phyloP scores from a whole-genome alignment of 2,888 invertebrate genomes.

The Phasia obesa region DNA sequence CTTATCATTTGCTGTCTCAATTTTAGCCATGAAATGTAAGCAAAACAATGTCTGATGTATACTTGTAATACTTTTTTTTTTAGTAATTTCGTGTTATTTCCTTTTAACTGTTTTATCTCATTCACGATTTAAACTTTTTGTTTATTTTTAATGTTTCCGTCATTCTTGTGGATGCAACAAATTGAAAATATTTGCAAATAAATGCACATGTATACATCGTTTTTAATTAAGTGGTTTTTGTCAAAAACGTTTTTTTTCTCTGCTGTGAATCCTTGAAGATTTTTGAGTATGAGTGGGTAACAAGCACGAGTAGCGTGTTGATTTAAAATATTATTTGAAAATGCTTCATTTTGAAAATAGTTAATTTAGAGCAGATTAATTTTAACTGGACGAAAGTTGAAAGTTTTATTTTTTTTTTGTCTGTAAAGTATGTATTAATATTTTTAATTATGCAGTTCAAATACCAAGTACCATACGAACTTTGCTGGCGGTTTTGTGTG shows the following conservation, averaged over 20 bases:
- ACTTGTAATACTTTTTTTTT: slow-evolving; percentile 5
- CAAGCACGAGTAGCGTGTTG: neutral
- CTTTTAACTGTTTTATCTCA: slow-evolving; percentile 61
- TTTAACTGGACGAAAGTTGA: no score
- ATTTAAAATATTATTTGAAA: slow-evolving; percentile 13
- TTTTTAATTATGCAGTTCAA: no score
- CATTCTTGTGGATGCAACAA: slow-evolving; percentile 44
- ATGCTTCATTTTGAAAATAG: neutral
- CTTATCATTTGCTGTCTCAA: slow-evolving; percentile 66
- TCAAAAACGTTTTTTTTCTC: neutral
- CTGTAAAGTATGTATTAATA: no score
- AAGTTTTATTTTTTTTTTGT: neutral
- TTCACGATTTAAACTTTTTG: slow-evolving; percentile 48
- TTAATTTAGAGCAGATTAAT: neutral
- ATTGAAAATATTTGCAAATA: slow-evolving; percentile 52
- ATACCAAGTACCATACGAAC: no score
- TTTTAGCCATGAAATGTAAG: slow-evolving; percentile 60
- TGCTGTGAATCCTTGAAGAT: neutral
- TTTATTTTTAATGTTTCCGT: slow-evolving; percentile 20
- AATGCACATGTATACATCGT: slow-evolving; percentile 48
- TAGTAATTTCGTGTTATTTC: slow-evolving; percentile 42
- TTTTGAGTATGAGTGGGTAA: neutral
- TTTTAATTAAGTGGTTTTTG: slow-evolving; percentile 59
- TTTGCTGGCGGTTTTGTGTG: no score
- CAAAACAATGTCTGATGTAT: slow-evolving; percentile 51